Evolutionary conservation across 2,888 invertebrate genomes (phyloP), one percentile per base, ranked within the genome.

Genomic region (Myopa tessellatipennis): DNA sequence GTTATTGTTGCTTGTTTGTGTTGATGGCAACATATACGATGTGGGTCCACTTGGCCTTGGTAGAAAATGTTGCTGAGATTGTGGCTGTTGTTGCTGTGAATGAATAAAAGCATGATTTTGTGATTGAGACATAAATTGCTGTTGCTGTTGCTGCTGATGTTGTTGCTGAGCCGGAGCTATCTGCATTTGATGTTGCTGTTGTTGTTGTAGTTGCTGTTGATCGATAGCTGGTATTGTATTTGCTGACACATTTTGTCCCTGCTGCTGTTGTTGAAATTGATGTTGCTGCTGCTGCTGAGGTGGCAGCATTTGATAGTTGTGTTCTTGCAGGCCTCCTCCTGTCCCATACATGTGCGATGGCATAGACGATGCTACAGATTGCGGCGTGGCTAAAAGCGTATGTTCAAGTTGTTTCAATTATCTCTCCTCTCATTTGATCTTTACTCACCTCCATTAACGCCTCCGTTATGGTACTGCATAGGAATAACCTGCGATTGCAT

Each of bases 391-490:
- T 77, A 10, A 6, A 65, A 60, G 36, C 7, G 26, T 67, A 40
- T 83, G 12, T 7, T 38, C 14, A 74, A 60, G 26, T 52, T 34
- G 10, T 74, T 16, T 61, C n/a, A 10, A 4, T 18, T 61, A 18
- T 5, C n/a, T 4, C 34, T 6, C 36, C 38, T 36, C 40, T 18
- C 18, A 38, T 58, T 50, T n/a, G 50, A 10, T 50, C 10, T 70
- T 12, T 12, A 70, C 70, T 34, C 16, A 14, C 26, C 34, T 63
- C 50, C 16, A 55, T 50, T 36, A 58, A 60, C 67, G 71, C 78
- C 87, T 65, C 88, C 87, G 81, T 88, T 89, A 80, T 88, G 88
- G 79, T 84, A 87, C 71, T 87, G 87, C 74, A 87, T 83, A 40
- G 88, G 87, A 74, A 86, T 84, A 78, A 82, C 82, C 61, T 74